Percentiles rank a stretch among this genome's conserved stretches.
These are phyloP conservation scores for Seriola dumerili DNA, from an alignment of 2,113 vertebrate species.

Conservation along the genomic window DNA sequence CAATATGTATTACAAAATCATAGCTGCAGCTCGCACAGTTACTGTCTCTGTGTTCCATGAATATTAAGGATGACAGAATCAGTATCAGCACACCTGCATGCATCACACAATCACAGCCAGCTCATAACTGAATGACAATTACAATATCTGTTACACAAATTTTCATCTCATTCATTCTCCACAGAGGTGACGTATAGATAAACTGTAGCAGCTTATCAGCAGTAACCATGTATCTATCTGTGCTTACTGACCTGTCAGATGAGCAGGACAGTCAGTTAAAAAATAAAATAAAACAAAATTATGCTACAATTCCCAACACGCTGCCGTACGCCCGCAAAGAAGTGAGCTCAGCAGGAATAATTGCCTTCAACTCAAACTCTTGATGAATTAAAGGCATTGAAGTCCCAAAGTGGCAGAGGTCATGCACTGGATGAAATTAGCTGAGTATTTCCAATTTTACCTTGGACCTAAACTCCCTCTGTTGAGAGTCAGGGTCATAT, in stretches of 20 bases:
- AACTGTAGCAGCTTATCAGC: conserved; percentile 6
- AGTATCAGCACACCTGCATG: conserved; percentile 9
- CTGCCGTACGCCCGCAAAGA: not conserved
- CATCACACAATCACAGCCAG: not conserved
- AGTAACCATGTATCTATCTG: conserved; percentile 14
- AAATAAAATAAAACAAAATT: conserved; percentile 33
- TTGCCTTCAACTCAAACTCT: conserved; percentile 47
- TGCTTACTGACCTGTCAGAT: conserved; percentile 34
- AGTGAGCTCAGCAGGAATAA: conserved; percentile 45
- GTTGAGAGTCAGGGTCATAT: conserved; percentile 47
- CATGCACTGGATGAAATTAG: conserved; percentile 52
- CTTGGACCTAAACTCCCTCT: conserved; percentile 42
- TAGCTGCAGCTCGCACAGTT: conserved; percentile 4
- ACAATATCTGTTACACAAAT: conserved; percentile 19
- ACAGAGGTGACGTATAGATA: not conserved
- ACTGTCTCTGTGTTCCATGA: not conserved
- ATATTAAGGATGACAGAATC: conserved; percentile 1
- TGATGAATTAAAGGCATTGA: conserved; percentile 60
- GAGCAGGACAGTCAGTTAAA: conserved; percentile 22
- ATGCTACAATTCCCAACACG: conserved; percentile 6
- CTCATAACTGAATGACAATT: conserved; percentile 10
- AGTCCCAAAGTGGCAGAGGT: conserved; percentile 58
- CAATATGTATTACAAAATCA: conserved; percentile 2
- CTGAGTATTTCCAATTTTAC: conserved; percentile 70
- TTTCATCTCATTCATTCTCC: conserved; percentile 1